Percentiles rank a stretch among this genome's conserved stretches.
These are phyloP conservation scores for Myodes glareolus DNA, from an alignment of 2,113 vertebrate genomes.

Conservation along the genomic window DNA sequence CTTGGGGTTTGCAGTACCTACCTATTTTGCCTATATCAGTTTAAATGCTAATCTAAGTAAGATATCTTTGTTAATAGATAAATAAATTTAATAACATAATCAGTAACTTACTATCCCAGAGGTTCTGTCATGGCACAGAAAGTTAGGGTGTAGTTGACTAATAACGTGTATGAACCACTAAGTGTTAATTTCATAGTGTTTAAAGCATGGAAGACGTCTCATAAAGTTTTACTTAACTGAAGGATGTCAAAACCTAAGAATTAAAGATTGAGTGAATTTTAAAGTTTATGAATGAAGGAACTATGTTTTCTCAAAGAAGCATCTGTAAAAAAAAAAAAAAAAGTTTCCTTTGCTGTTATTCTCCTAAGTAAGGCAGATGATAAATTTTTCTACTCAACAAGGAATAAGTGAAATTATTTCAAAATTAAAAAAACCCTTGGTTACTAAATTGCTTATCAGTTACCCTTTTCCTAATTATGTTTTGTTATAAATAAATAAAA, in stretches of 20 bases:
- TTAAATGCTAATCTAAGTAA: slow-evolving; percentile 47
- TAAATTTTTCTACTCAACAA: slow-evolving; percentile 43
- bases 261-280: slow-evolving; percentile 25
- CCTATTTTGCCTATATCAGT: not conserved
- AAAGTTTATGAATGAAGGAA: slow-evolving; percentile 40
- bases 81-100: not conserved
- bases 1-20: not conserved
- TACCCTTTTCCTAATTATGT: slow-evolving; percentile 36
- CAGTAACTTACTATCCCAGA: not conserved
- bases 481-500: slow-evolving; percentile 50
- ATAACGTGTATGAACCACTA: not conserved
- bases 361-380: not conserved
- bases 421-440: slow-evolving; percentile 33
- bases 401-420: slow-evolving; percentile 24
- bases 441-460: slow-evolving; percentile 28
- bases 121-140: not conserved
- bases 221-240: slow-evolving; percentile 52
- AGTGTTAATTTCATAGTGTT: slow-evolving; percentile 28
- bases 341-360: slow-evolving; percentile 44
- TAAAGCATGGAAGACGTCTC: not conserved
- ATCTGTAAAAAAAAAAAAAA: not conserved
- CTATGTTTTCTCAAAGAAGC: not conserved
- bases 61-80: slow-evolving; percentile 40
- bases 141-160: not conserved
- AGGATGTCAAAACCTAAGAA: slow-evolving; percentile 2